These are phyloP conservation scores for Ormyrus thymus DNA, from an alignment of 2,888 invertebrate genomes.

Conservation along the genomic window DNA sequence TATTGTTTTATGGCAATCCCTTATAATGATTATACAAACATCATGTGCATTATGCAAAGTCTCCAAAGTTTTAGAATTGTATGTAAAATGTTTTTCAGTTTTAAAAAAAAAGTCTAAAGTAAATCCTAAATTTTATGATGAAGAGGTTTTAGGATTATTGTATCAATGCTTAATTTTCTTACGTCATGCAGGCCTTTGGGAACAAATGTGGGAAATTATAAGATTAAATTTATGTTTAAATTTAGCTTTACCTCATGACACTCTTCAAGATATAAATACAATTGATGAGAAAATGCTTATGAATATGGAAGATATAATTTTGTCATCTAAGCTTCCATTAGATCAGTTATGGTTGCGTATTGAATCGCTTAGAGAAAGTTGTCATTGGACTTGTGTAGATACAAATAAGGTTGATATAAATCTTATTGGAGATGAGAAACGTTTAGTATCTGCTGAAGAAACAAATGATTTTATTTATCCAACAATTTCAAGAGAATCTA, in stretches of 20 bases:
- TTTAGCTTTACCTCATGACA: conserved; percentile 71
- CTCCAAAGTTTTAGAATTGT: conserved; percentile 78
- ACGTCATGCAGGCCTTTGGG: conserved; percentile 84
- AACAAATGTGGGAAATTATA: conserved; percentile 84
- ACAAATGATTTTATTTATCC: conserved; percentile 83
- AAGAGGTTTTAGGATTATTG: conserved; percentile 71
- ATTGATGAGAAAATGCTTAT: conserved; percentile 76
- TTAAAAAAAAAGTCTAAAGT: conserved; percentile 72
- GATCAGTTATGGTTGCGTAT: conserved; percentile 85
- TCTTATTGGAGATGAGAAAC: conserved; percentile 80
- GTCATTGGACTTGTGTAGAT: conserved; percentile 81
- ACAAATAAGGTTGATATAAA: conserved; percentile 70
- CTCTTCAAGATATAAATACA: conserved; percentile 62
- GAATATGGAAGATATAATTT: conserved; percentile 80
- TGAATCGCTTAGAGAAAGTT: conserved; percentile 84
- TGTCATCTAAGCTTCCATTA: conserved; percentile 82
- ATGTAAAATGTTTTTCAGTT: conserved; percentile 76
- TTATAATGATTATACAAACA: conserved; percentile 76
- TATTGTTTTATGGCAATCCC: conserved; percentile 76
- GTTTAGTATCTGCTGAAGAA: conserved; percentile 81
- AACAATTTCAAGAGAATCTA: conserved; percentile 78
- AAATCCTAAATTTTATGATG: conserved; percentile 64
- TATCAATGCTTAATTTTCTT: conserved; percentile 79
- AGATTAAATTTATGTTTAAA: conserved; percentile 83
- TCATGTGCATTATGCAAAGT: conserved; percentile 81